Percentiles rank a stretch among this genome's conserved stretches.
These are phyloP conservation scores for Epirrita christyi DNA, from an alignment of 2,888 invertebrate species.

Conservation along the genomic window DNA sequence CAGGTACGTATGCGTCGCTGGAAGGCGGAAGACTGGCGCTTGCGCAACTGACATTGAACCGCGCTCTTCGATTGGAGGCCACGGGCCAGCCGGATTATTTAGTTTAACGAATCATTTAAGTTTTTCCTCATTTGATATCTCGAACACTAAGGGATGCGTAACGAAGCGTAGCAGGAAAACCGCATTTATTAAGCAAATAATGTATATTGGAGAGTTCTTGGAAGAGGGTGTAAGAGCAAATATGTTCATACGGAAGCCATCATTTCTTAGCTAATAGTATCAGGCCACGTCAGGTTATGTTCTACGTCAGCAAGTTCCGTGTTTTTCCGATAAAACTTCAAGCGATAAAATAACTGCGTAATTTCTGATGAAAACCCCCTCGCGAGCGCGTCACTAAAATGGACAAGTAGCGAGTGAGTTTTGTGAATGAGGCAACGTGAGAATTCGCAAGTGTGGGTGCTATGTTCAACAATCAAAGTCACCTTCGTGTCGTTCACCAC, in stretches of 20 bases:
- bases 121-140: constrained; percentile 45
- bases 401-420: constrained; percentile 31
- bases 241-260: constrained; percentile 1
- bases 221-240: constrained; percentile 54
- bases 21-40: constrained; percentile 79
- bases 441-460: constrained; percentile 57
- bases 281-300: constrained; percentile 19
- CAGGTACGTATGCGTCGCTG: constrained; percentile 58
- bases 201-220: constrained; percentile 55
- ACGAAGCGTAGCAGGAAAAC: constrained; percentile 54
- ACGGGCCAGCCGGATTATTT: constrained; percentile 70
- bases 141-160: constrained; percentile 37
- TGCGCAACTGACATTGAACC: constrained; percentile 83
- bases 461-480: constrained; percentile 65
- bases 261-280: too few species aligned
- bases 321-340: constrained; percentile 22
- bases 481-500: constrained; percentile 59
- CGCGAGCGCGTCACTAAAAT: constrained; percentile 21
- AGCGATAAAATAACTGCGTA: constrained; percentile 22
- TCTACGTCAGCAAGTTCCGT: constrained; percentile 24
- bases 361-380: constrained; percentile 33
- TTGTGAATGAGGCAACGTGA: constrained; percentile 46
- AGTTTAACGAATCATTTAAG: constrained; percentile 60
- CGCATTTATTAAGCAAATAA: constrained; percentile 42
- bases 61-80: constrained; percentile 74